Conservation (phyloP, 2,113 vertebrate species). For the Thomomys bottae region DNA sequence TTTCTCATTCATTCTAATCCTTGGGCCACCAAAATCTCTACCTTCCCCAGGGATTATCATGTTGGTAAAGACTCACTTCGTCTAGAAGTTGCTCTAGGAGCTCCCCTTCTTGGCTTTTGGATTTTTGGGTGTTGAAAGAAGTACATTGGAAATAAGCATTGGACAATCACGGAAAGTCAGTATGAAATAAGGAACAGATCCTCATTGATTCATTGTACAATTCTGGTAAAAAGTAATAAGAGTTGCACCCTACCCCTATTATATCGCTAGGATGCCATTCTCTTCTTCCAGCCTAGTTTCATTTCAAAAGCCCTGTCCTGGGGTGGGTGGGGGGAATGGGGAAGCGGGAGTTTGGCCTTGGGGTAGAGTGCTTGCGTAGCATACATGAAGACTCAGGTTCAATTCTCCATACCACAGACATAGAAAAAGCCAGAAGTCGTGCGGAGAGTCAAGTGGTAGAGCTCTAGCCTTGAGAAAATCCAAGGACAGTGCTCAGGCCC, state of each 20-base stretch:
- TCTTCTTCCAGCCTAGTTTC: background rate
- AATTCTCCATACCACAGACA: no score
- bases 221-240: background rate
- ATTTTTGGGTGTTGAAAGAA: conserved; percentile 38
- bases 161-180: background rate
- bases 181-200: background rate
- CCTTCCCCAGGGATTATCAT: background rate
- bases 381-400: no score
- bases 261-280: background rate
- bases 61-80: background rate
- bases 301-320: background rate
- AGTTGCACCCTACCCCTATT: background rate
- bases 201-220: background rate
- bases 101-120: background rate
- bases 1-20: background rate
- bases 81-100: background rate
- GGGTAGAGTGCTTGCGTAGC: no score
- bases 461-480: no score
- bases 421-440: no score
- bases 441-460: no score
- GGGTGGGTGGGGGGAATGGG: no score
- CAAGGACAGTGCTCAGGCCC: no score
- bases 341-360: no score
- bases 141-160: background rate
- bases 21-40: background rate